Percentiles rank a stretch among this genome's conserved stretches.
Evolutionary conservation across 2,888 invertebrate genomes (phyloP).

Genomic region (Aphelenchoides bicaudatus): DNA sequence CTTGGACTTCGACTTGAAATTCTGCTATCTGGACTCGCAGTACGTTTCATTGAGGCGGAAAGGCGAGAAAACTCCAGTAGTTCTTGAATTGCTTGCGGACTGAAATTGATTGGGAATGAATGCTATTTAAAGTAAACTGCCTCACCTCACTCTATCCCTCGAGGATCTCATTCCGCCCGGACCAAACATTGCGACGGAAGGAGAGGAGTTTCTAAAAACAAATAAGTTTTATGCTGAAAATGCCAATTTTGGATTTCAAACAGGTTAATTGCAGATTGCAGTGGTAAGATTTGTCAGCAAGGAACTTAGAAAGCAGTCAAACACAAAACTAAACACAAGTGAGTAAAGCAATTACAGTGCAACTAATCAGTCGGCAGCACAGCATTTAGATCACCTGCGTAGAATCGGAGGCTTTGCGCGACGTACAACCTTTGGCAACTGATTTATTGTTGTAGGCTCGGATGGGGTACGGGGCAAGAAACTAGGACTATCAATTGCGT

Average conservation of each 20-base stretch:
- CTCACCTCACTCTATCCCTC: constrained; percentile 50
- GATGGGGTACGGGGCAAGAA: constrained; percentile 23
- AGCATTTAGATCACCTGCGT: constrained; percentile 6
- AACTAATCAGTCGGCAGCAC: not conserved
- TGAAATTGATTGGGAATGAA: no score
- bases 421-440: constrained; percentile 6
- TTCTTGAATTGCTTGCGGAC: constrained; percentile 59
- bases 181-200: constrained; percentile 58
- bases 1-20: constrained; percentile 54
- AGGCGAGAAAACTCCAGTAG: constrained; percentile 53
- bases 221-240: not conserved
- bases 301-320: not conserved
- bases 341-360: no score
- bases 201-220: constrained; percentile 58
- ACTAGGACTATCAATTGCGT: not conserved
- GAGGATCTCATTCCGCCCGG: constrained; percentile 36
- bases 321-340: not conserved
- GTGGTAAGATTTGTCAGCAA: not conserved
- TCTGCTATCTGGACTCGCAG: constrained; percentile 54
- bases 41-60: constrained; percentile 40
- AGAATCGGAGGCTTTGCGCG: not conserved
- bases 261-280: not conserved
- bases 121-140: no score
- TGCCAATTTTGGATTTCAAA: not conserved
- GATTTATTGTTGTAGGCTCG: constrained; percentile 20